phyloP scores from a whole-genome alignment of 1,140 invertebrate species.

The Hylyphantes graminicola region DNA sequence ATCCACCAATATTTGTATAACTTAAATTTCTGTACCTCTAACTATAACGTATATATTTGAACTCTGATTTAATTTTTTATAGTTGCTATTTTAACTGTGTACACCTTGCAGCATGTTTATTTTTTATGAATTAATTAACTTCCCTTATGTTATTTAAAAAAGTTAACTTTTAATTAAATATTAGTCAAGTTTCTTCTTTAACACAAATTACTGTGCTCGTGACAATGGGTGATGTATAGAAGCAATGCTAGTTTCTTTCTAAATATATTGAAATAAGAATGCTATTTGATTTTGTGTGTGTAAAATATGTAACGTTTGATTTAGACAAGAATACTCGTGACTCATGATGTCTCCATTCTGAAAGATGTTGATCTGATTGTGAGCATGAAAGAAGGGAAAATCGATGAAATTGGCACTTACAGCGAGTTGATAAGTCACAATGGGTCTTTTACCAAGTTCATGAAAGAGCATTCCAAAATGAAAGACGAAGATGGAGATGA shows the following conservation, averaged over 20 bases:
- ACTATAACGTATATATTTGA: too few species aligned
- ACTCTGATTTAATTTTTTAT: too few species aligned
- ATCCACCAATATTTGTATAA: too few species aligned
- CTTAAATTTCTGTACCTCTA: too few species aligned
- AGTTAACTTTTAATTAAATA: too few species aligned
- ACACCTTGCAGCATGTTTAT: too few species aligned
- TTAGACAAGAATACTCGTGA: slow-evolving; percentile 31
- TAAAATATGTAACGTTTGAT: background rate
- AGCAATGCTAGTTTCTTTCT: background rate
- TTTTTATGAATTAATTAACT: too few species aligned
- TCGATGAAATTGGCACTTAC: slow-evolving; percentile 70
- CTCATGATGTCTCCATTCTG: slow-evolving; percentile 72
- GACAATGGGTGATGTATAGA: too few species aligned
- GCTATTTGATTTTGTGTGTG: background rate
- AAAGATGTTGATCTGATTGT: slow-evolving; percentile 88
- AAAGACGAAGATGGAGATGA: background rate
- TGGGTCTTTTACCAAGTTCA: slow-evolving; percentile 9
- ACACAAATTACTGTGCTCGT: too few species aligned
- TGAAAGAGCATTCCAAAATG: slow-evolving; percentile 1
- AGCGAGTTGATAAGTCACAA: slow-evolving; percentile 64
- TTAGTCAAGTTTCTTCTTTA: too few species aligned
- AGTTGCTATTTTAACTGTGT: too few species aligned
- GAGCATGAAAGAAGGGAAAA: slow-evolving; percentile 80
- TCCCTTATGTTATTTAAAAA: too few species aligned
- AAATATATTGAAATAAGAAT: slow-evolving; percentile 2